These are phyloP conservation scores for Agrotis clavis DNA, from an alignment of 2,888 invertebrate species.

Conservation along the genomic window DNA sequence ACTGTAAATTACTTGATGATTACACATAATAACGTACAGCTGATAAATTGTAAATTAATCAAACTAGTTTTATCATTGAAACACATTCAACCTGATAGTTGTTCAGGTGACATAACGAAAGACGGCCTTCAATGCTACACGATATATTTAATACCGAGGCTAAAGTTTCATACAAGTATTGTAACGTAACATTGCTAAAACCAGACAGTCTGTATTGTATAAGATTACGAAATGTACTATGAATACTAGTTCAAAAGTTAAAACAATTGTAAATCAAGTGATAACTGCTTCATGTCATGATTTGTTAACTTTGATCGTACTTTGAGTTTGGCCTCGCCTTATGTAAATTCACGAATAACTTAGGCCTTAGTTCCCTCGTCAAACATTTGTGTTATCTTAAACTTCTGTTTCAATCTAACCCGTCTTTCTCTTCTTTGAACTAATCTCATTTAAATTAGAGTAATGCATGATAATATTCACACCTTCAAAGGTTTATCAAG, in stretches of 20 bases:
- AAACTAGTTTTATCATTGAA: slow-evolving; percentile 52
- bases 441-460: slow-evolving; percentile 59
- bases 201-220: slow-evolving; percentile 40
- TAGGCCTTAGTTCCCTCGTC: slow-evolving; percentile 22
- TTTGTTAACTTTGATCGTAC: slow-evolving; percentile 35
- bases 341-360: slow-evolving; percentile 41
- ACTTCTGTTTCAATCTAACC: slow-evolving; percentile 60
- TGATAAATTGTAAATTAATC: slow-evolving; percentile 35
- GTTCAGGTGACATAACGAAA: slow-evolving; percentile 68
- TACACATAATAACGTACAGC: slow-evolving; percentile 35
- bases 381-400: slow-evolving; percentile 42
- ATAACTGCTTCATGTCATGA: slow-evolving; percentile 40
- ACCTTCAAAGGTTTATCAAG: slow-evolving; percentile 76
- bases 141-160: slow-evolving; percentile 63
- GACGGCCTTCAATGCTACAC: slow-evolving; percentile 60
- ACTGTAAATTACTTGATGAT: slow-evolving; percentile 39
- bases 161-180: slow-evolving; percentile 61
- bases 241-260: slow-evolving; percentile 24
- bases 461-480: slow-evolving; percentile 76
- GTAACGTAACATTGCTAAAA: slow-evolving; percentile 58
- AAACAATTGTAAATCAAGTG: slow-evolving; percentile 48
- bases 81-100: slow-evolving; percentile 58
- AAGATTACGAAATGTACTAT: slow-evolving; percentile 49
- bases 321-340: slow-evolving; percentile 30
- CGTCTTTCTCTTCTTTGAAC: slow-evolving; percentile 54